Percentiles rank a stretch among this genome's conserved stretches.
These are phyloP conservation scores for Leptogaster cylindrica DNA, from an alignment of 2,888 invertebrate species.

Conservation along the genomic window DNA sequence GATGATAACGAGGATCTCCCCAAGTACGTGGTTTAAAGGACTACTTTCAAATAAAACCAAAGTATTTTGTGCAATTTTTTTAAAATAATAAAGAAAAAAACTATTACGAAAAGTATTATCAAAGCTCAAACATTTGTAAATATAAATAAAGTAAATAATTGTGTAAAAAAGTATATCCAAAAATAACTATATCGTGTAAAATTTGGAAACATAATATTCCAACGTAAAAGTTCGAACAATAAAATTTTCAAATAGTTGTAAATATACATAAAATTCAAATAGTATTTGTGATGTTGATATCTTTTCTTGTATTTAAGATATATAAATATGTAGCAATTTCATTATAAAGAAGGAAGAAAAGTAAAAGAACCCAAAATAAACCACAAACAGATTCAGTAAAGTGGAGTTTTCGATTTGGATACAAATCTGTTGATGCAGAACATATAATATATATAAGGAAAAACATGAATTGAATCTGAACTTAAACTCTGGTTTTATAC, in stretches of 20 bases:
- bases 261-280: conserved; percentile 13
- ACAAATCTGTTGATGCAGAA: too few relatives aligned
- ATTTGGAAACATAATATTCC: background rate
- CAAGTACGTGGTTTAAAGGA: too few relatives aligned
- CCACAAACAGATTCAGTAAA: background rate
- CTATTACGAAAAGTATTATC: too few relatives aligned
- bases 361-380: background rate
- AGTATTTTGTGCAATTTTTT: too few relatives aligned
- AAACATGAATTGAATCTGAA: too few relatives aligned
- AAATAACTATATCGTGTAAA: conserved; percentile 2
- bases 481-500: too few relatives aligned
- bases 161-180: conserved; percentile 7
- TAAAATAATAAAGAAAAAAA: too few relatives aligned
- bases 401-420: too few relatives aligned
- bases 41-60: too few relatives aligned
- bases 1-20: too few relatives aligned
- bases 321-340: background rate
- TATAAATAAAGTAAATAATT: background rate
- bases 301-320: conserved; percentile 24
- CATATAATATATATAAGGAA: too few relatives aligned
- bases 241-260: conserved; percentile 33
- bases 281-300: conserved; percentile 36
- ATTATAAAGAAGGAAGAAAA: background rate
- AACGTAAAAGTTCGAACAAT: conserved; percentile 25
- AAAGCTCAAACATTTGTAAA: background rate